A percentile compares a stretch with the other conserved stretches of the same genome.
Conservation (phyloP, 2,797 vertebrate genomes). For the Coracias cyanogaster region DNA sequence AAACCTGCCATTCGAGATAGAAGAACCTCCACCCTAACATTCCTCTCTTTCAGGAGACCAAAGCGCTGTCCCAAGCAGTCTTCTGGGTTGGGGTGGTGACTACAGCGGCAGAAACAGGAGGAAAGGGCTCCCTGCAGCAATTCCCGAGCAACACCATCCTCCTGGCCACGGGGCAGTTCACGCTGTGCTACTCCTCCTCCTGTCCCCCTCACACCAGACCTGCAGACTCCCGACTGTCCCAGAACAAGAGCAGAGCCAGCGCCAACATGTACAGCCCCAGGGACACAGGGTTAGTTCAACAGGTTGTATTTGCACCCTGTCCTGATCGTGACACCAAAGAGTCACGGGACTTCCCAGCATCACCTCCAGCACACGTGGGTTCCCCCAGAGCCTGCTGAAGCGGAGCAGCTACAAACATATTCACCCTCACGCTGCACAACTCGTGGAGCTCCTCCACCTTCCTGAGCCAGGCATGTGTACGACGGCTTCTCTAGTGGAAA, state of each 20-base stretch:
- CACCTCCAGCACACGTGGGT: neutral
- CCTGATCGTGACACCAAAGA: neutral
- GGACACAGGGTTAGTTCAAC: neutral
- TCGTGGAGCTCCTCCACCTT: neutral
- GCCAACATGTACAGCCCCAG: neutral
- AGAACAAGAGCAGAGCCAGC: neutral
- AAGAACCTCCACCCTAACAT: too few species aligned
- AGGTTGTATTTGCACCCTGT: neutral
- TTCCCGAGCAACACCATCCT: too few species aligned
- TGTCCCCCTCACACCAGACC: neutral
- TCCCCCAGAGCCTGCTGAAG: neutral
- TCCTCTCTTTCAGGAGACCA: too few species aligned
- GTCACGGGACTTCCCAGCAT: neutral
- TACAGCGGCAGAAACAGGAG: too few species aligned
- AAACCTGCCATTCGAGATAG: neutral
- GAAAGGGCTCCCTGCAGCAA: too few species aligned
- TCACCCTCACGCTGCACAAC: neutral
- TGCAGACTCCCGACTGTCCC: neutral
- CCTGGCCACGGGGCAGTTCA: too few species aligned
- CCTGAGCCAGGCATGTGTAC: neutral
- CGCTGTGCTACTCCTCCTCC: neutral
- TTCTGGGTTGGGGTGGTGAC: too few species aligned
- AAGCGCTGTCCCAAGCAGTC: too few species aligned
- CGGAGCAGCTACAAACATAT: neutral
- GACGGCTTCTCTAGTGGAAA: slow-evolving; percentile 38